Base-by-base conservation (phyloP, 2,797 vertebrate genomes). In the Macropodus opercularis region DNA sequence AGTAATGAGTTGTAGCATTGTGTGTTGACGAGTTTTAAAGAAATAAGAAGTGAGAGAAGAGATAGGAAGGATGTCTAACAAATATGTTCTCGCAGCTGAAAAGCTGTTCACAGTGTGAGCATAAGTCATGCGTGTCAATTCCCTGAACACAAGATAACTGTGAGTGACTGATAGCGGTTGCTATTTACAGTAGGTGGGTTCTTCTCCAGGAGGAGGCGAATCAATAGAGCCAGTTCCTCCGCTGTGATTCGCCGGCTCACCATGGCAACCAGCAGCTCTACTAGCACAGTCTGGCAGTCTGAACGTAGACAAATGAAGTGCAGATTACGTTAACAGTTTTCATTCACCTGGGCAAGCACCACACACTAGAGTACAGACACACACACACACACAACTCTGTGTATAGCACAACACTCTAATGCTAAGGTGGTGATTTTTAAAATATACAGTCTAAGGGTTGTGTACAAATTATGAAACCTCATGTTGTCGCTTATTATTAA, bases 161-260 rank as follows among this genome's bases (percentile, higher is more conserved):
- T 14, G 41, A 72, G 42, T 52, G 65, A 79, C 50, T 42, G 66
- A 72, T 49, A 55, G 52, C 57, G 61, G 52, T 53, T 47, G 51
- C 72, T 84, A 93, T 92, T 92, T 94, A 98, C 97, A 15, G 92
- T 96, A 63, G 95, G 96, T 48, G 95, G 94, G 21, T 92, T 92
- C 88, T 96, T 95, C 85, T 97, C 97, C 90, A 98, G 88, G 91
- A 99, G 98, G 81, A 95, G 88, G 63, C 93, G 93, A 65, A 98
- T 89, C 84, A 99, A 88, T 69, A 98, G 93, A 61, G 92, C 89
- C 61, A 99, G 87, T 48, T 99, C 98, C 84, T 98, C 96, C 3
- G 97, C 94, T 71, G 92, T 95, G 22, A 93, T 95, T 77, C 83
- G 93, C 79, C 93, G 92, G 81, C 93, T 95, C 93, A 98, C 94